Evolutionary conservation across 1,140 invertebrate genomes (phyloP), one percentile per base, ranked within the genome.

Genomic region (Drosophila nikananu): DNA sequence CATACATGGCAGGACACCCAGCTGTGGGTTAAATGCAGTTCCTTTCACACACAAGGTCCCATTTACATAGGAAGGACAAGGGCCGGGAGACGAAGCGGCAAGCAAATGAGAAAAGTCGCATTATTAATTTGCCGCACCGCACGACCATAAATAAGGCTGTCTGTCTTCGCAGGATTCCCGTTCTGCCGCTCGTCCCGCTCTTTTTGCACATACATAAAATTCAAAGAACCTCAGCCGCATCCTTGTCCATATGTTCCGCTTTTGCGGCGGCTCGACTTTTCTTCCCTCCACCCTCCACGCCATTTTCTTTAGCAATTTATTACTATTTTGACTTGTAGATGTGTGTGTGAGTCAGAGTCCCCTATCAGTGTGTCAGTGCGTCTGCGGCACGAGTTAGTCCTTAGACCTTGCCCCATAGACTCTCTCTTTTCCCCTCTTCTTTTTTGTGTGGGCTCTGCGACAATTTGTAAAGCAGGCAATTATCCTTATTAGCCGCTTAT

Each of bases 401-500:
- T 39, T 39, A 57, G 54, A 25, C 54, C 54, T 39, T 37, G 32
- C 32, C 17, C 19, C 67, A n/a, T 23, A 57, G 54, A 32, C 25
- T 30, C 27, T 32, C 39, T 27, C 17, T 21, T 35, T 21, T 27
- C 21, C 23, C 30, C 19, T 39, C n/a, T 7, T 5, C 21, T 46
- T 21, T 21, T 39, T 21, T 52, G 51, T 32, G 32, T 39, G 41
- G 39, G 54, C 25, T 39, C 41, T 48, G 76, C 64, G 77, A 87
- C 86, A 90, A 89, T 89, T 90, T 90, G 84, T 81, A 89, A 87
- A 90, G 84, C 81, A 84, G 77, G 84, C 86, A 90, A 90, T 90
- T 90, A 91, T 90, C 79, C 86, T 91, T 91, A 91, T 90, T 90
- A 90, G 75, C 81, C 63, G 86, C 86, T 91, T 90, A 91, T 90